Percentiles rank a stretch among this genome's conserved stretches.
These are phyloP conservation scores for Crypturellus undulatus DNA, from an alignment of 2,113 vertebrate genomes.

Conservation along the genomic window DNA sequence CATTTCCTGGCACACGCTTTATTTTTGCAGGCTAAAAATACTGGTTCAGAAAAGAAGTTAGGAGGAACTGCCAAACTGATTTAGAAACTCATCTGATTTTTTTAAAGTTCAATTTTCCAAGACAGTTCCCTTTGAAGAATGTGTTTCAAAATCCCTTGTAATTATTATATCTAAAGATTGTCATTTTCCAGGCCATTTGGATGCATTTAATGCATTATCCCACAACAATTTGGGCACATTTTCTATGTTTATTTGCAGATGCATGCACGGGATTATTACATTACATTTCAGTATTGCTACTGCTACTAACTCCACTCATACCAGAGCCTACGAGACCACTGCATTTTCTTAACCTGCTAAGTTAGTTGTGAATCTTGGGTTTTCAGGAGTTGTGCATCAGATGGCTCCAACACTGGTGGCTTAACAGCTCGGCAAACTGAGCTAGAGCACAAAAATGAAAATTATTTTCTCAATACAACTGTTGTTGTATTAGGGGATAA, in stretches of 20 bases:
- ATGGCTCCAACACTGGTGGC: not conserved
- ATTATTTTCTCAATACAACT: not conserved
- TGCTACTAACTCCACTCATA: not conserved
- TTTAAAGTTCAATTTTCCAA: not conserved
- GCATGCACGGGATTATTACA: not conserved
- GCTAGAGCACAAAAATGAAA: not conserved
- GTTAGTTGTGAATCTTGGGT: not conserved
- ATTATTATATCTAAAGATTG: not conserved
- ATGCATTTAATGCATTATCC: not conserved
- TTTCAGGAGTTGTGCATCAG: not conserved
- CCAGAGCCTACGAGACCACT: not conserved
- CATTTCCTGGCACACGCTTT: not conserved
- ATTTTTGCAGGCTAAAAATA: constrained; percentile 12
- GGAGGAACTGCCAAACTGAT: not conserved
- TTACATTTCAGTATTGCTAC: not conserved
- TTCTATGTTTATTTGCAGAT: not conserved
- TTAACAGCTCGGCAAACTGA: not conserved
- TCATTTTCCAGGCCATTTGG: not conserved
- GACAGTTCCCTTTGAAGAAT: not conserved
- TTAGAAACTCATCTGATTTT: not conserved
- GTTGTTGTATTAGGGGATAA: not conserved
- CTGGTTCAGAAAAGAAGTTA: not conserved
- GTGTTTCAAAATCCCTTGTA: not conserved
- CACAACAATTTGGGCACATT: not conserved
- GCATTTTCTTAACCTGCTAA: not conserved